Base-by-base conservation (phyloP, 92 coral and sea anemone species). In the Desmophyllum pertusum region DNA sequence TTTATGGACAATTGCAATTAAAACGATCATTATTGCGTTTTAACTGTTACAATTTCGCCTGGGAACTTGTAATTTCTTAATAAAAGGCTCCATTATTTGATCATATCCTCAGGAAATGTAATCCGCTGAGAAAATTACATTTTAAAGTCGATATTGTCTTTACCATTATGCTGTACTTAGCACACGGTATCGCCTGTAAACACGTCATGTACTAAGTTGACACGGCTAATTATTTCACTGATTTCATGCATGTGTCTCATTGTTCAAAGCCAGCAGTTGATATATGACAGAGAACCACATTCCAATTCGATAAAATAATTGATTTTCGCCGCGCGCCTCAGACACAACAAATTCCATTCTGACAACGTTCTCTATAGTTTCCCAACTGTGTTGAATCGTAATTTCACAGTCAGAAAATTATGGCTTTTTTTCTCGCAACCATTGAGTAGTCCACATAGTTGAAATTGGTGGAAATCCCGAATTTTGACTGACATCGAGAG, bases 121-220 rank as follows among this genome's bases (percentile, higher is more conserved):
- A 82, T 55, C 78, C 86, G 59, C 53, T 4, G 79, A 53, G 79
- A 72, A 82, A 82, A 82, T 73, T 72, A 53, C 86, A 40, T 72
- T 71, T 81, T 59, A 71, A 82, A 72, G 48, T 82, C 71, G 70
- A 55, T 82, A 57, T 71, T 72, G 29, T 82, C 71, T 72, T 82
- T 71, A 39, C 79, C 43, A 72, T 41, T 59, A 72, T 38, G 53
- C 23, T 31, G 70, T 71, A 59, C 79, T 72, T 80, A 80, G 84
- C n/a, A n/a, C n/a, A n/a, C 84, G 77, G 84, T 68, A 80, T 80
- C 64, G 45, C 64, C 45, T 27, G 21, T 31, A 57, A 82, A 70
- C 55, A 59, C 72, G 67, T 33, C 61, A 62, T 62, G 70, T 43
- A 48, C 43, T 38, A 40, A 41, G 77, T 39, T 82, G 78, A 82